Evolutionary conservation across 2,113 vertebrate genomes (phyloP).

Genomic region (Petromus typicus): DNA sequence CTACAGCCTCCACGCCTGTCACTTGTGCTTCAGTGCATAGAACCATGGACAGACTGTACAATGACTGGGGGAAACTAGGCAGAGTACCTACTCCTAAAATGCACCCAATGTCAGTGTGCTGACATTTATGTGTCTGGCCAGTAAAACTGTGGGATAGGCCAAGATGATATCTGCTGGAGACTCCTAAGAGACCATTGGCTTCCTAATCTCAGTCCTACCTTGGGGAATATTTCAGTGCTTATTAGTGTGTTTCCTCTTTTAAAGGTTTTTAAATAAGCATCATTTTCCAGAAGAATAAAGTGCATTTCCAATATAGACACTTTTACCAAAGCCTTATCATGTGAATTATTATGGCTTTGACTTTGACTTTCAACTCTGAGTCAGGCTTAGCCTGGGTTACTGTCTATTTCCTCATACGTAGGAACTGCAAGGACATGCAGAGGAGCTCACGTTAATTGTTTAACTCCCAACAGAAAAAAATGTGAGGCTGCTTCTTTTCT

Average conservation of each 20-base stretch:
- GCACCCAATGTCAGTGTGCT: neutral
- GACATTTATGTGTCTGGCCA: neutral
- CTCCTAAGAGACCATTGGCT: neutral
- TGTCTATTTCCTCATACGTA: neutral
- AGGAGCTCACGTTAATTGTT: neutral
- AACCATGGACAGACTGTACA: neutral
- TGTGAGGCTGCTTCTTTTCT: neutral
- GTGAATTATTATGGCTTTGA: slow-evolving; percentile 39
- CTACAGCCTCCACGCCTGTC: neutral
- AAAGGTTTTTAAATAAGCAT: neutral
- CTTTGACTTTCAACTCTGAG: slow-evolving; percentile 29
- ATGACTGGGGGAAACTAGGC: neutral
- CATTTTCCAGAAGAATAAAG: slow-evolving; percentile 1
- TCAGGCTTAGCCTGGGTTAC: neutral
- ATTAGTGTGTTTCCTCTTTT: neutral
- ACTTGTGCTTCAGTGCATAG: neutral
- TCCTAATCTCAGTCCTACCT: neutral
- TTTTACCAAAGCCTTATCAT: neutral
- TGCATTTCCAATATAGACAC: neutral
- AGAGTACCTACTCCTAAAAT: neutral
- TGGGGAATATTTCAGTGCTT: neutral
- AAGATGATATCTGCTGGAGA: neutral
- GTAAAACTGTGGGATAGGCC: neutral
- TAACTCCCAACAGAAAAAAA: slow-evolving; percentile 1
- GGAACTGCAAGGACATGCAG: neutral